These are phyloP conservation scores for Bubo bubo DNA, from an alignment of 2,113 vertebrate genomes.

Conservation along the genomic window DNA sequence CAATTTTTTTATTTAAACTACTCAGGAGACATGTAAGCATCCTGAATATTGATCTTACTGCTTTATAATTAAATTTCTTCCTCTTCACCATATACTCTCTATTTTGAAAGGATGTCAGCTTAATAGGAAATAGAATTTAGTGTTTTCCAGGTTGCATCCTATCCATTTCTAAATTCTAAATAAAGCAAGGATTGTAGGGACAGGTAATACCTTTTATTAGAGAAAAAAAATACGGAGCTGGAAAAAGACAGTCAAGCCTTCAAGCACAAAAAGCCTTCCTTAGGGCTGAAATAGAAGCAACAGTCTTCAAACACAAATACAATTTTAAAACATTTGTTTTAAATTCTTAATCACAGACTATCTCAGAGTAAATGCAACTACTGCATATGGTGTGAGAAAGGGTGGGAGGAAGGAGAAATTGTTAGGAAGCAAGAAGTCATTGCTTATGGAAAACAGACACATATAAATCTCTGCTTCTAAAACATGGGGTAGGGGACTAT, in stretches of 20 bases:
- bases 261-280: neutral
- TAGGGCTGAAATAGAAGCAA: neutral
- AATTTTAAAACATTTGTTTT: neutral
- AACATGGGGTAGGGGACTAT: neutral
- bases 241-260: neutral
- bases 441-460: neutral
- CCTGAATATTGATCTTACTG: neutral
- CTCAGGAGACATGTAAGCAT: neutral
- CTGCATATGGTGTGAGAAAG: neutral
- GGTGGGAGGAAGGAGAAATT: neutral
- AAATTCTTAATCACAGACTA: neutral
- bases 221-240: neutral
- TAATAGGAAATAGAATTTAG: neutral
- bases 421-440: neutral
- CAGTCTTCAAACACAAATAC: neutral
- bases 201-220: neutral
- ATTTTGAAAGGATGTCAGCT: neutral
- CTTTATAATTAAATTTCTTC: neutral
- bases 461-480: neutral
- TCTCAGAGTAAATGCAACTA: neutral
- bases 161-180: neutral
- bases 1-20: conserved; percentile 20
- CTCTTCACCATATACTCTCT: neutral
- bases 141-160: neutral
- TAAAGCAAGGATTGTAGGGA: neutral